Percentiles rank a stretch among this genome's conserved stretches.
These are phyloP conservation scores for Alauda arvensis DNA, from an alignment of 2,797 vertebrate species.

Conservation along the genomic window DNA sequence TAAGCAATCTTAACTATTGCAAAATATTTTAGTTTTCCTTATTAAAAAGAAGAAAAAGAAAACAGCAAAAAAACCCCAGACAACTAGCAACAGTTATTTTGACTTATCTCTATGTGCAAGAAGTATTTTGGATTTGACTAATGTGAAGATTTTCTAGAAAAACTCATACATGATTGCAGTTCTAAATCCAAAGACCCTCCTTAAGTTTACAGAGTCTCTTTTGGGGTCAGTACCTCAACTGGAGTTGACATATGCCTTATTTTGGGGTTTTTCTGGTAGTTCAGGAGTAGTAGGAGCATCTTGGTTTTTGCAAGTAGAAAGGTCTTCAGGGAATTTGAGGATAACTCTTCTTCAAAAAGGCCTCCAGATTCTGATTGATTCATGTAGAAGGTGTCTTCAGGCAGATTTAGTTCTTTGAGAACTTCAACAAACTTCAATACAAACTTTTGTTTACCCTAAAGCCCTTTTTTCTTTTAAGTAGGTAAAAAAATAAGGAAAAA, in stretches of 20 bases:
- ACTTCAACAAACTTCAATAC: not conserved
- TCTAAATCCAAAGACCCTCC: not conserved
- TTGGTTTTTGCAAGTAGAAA: not conserved
- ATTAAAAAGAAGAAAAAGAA: not conserved
- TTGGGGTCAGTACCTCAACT: not conserved
- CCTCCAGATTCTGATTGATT: not conserved
- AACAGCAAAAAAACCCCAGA: accelerated
- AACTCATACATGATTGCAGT: not conserved
- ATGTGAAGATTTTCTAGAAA: not conserved
- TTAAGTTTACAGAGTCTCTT: not conserved
- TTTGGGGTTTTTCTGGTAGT: not conserved
- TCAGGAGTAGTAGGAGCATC: not conserved
- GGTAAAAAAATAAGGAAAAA: not conserved
- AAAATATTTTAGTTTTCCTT: not conserved
- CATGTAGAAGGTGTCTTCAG: not conserved
- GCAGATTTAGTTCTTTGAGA: not conserved
- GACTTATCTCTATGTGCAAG: not conserved
- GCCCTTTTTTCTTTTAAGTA: not conserved
- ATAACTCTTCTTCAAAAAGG: not conserved
- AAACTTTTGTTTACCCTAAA: not conserved
- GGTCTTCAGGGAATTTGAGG: not conserved
- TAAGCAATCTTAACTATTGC: not conserved
- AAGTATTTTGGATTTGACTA: not conserved
- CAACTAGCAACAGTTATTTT: not conserved
- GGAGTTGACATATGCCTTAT: not conserved